Base-by-base conservation (phyloP, 2,113 vertebrate species). In the Guaruba guarouba region DNA sequence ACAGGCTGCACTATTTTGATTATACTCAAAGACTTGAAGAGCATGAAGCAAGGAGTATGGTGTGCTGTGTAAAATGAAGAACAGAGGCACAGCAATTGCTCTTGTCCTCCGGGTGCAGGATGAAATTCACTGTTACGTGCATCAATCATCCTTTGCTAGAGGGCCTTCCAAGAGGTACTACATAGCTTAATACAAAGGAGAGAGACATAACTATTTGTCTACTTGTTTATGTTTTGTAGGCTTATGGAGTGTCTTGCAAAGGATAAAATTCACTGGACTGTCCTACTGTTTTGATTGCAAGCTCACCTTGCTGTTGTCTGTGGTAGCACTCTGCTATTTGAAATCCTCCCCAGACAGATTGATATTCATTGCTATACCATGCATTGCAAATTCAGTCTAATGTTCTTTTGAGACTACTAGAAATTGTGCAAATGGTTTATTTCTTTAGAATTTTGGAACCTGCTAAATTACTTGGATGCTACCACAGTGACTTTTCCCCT, bases 1-100 rank as follows among this genome's bases (percentile, higher is more conserved):
- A 14, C 62, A 92, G 77, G 43, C 24, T 91, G 64, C 41, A 16
- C 41, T 93, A 28, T 59, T 93, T 69, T 82, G 54, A 73, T 82
- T 92, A 57, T 37, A 52, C 57, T 78, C 81, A 89, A 87, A 88
- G 86, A 92, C 86, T 93, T 89, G 62, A 81, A 92, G 94, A 85
- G 67, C 77, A 87, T 29, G 67, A 89, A 91, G 91, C 37, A 91
- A 83, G 81, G 69, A 67, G n/a, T 67, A 71, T 28, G 57, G 55
- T 55, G 52, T 52, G 77, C 71, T 12, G 7, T 9, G 12, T 28
- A 76, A 88, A 91, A 93, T 37, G 88, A 88, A 93, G 80, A 81
- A 82, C 69, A 96, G 83, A 88, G 41, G 86, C 88, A 57, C 41
- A 84, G 77, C 69, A 89, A 87, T 82, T 78, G 82, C 67, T 88